Base-by-base conservation (phyloP, 2,888 invertebrate genomes). In the Megamerina dolium region DNA sequence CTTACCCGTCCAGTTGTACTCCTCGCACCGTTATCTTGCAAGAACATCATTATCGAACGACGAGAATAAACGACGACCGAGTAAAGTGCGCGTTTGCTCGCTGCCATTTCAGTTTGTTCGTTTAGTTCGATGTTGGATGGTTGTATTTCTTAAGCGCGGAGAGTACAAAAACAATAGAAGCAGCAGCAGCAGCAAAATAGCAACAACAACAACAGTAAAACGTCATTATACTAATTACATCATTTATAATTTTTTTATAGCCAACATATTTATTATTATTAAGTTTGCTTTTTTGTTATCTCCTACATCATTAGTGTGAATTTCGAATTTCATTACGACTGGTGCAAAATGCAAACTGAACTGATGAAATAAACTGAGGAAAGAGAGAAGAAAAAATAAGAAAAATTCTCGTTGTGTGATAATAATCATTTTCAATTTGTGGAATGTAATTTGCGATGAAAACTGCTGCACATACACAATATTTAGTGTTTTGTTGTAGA, bases 181-280 rank as follows among this genome's bases (percentile, higher is more conserved):
- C n/a, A n/a, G n/a, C n/a, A n/a, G n/a, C n/a, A n/a, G n/a, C n/a
- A n/a, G n/a, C n/a, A n/a, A n/a, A n/a, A 16, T 16, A 31, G 16
- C 4, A 31, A 16, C 31, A 13, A 31, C 31, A 31, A 31, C 51
- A 42, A 50, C 48, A 52, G 46, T 46, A 23, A 50, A 56, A 55
- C 55, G 53, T 55, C 53, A 57, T 57, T 55, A 55, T 45, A 55
- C 48, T 54, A 57, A 57, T 57, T 57, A 57, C 55, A 57, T 57
- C 56, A 57, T 57, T 56, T 50, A 51, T 43, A 51, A 49, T 55
- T 40, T 40, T 36, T 21, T 13, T 34, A 37, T 30, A 31, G 34
- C 29, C n/a, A 49, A 45, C 47, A 45, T 50, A 47, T 45, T 47
- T 42, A 46, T 43, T 47, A 45, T 45, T 40, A 46, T 46, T 43